phyloP scores from a whole-genome alignment of 2,888 invertebrate species.

The Teleogryllus oceanicus region DNA sequence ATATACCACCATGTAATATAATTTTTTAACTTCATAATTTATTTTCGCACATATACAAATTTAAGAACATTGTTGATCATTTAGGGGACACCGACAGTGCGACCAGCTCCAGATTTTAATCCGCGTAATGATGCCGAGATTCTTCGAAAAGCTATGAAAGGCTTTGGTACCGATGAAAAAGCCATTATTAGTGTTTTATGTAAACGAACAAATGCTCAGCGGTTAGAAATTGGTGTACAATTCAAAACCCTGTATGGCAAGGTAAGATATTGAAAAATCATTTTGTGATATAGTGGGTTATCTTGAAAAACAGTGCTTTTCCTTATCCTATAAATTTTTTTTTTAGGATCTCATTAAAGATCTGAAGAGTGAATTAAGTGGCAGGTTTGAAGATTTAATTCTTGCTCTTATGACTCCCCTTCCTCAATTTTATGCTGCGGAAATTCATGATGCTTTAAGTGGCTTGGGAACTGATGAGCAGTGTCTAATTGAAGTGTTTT shows the following conservation, averaged over 20 bases:
- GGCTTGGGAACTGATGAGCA: conserved; percentile 84
- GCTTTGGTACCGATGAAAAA: conserved; percentile 87
- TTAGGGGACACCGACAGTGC: conserved; percentile 71
- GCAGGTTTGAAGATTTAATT: conserved; percentile 79
- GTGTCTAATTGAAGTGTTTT: conserved; percentile 82
- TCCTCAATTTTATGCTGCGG: conserved; percentile 78
- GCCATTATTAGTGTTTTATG: conserved; percentile 81
- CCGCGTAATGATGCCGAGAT: conserved; percentile 75
- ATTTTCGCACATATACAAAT: no score
- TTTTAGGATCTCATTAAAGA: conserved; percentile 63
- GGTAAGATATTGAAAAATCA: conserved; percentile 49
- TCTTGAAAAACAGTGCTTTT: neutral
- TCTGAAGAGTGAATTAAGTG: conserved; percentile 82
- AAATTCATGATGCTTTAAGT: conserved; percentile 76
- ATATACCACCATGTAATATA: no score
- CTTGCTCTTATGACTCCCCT: conserved; percentile 81
- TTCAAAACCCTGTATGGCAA: conserved; percentile 87
- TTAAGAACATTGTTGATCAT: conserved; percentile 29
- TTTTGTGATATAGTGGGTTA: neutral
- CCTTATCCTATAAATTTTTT: conserved; percentile 21
- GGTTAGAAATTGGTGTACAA: conserved; percentile 74
- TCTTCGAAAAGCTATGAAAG: conserved; percentile 88
- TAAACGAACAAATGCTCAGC: conserved; percentile 77
- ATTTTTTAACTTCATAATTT: no score
- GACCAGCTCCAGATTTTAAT: conserved; percentile 72